A percentile compares a stretch with the other conserved stretches of the same genome.
phyloP scores from a whole-genome alignment of 2,888 invertebrate species.

The Tipula vernalis region DNA sequence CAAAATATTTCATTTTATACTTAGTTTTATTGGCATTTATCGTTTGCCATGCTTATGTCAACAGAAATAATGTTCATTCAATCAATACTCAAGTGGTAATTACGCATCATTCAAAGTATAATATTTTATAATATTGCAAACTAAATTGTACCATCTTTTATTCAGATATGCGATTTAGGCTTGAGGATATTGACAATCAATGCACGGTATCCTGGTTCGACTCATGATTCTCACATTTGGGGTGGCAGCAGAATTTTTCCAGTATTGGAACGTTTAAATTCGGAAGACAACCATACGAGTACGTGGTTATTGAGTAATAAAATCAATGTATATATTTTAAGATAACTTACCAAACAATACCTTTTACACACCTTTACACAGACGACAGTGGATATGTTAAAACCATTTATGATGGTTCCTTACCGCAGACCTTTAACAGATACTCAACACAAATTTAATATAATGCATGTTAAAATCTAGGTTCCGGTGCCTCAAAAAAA shows the following conservation, averaged over 20 bases:
- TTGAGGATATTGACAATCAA: background rate
- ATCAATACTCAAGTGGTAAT: no score
- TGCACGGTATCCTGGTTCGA: background rate
- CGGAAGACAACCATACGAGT: background rate
- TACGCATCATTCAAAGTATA: no score
- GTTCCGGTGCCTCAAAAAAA: background rate
- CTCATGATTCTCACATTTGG: background rate
- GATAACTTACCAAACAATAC: background rate
- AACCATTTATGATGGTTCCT: background rate
- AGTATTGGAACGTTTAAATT: background rate
- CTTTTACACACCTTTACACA: background rate
- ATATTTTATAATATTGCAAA: no score
- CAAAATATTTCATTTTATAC: no score
- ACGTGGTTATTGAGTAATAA: background rate
- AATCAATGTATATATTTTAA: background rate
- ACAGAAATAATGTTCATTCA: no score
- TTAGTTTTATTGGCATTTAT: no score
- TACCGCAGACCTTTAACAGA: background rate
- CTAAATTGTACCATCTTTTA: no score
- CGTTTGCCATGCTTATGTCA: no score
- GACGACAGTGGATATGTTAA: background rate
- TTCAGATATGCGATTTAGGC: no score
- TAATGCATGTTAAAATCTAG: background rate
- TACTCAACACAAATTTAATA: background rate
- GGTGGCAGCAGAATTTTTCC: background rate